Evolutionary conservation across 2,888 invertebrate species (phyloP).

Genomic region (Microctonus brassicae): DNA sequence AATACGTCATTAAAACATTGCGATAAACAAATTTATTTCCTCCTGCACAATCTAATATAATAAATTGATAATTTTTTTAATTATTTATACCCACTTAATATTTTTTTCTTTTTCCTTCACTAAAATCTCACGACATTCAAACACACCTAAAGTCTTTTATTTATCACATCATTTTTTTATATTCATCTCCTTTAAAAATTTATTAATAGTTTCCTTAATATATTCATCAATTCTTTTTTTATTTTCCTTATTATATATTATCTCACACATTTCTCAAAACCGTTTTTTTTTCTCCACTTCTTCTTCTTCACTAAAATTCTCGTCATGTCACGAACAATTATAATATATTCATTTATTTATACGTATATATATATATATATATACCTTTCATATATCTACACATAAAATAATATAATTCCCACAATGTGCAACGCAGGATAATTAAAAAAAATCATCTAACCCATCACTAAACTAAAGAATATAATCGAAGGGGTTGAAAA

Average conservation of each 20-base stretch:
- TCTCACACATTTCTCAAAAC: background rate
- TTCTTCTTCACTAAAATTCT: too few species aligned
- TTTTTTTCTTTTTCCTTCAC: background rate
- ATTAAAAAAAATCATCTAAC: slow-evolving; percentile 49
- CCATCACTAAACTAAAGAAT: background rate
- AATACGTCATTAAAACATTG: background rate
- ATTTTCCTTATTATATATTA: background rate
- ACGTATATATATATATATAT: too few species aligned
- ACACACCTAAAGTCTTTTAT: too few species aligned
- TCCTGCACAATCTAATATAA: background rate
- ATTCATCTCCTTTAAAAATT: too few species aligned
- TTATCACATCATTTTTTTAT: too few species aligned
- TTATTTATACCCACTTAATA: too few species aligned
- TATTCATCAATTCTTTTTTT: background rate
- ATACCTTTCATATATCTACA: background rate
- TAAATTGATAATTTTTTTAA: background rate
- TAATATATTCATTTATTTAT: too few species aligned
- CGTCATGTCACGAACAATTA: too few species aligned
- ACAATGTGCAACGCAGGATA: slow-evolving; percentile 20
- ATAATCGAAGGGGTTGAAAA: slow-evolving; percentile 39
- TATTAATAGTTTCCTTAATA: too few species aligned
- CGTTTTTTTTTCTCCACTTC: background rate
- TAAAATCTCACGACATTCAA: slow-evolving; percentile 3
- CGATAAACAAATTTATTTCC: background rate
- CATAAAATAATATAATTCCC: slow-evolving; percentile 19